Conservation (phyloP, 1,140 invertebrate genomes). For the Tribolium madens region DNA sequence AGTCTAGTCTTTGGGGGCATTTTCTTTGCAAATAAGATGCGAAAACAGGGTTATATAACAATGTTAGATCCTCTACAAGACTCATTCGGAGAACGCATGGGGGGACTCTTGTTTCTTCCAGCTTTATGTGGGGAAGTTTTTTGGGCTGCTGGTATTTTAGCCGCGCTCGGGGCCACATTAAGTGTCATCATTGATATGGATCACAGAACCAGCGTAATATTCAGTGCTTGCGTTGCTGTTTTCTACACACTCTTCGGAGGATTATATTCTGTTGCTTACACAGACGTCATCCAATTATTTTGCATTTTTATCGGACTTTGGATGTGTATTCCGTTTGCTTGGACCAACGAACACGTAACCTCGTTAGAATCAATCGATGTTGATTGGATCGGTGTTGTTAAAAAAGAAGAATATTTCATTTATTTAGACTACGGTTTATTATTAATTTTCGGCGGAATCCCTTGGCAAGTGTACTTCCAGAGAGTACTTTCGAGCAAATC, state of each 20-base stretch:
- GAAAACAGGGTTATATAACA: slow-evolving; percentile 96
- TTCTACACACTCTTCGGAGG: slow-evolving; percentile 98
- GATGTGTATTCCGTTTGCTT: slow-evolving; percentile 97
- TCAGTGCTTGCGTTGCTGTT: slow-evolving; percentile 95
- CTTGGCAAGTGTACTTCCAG: slow-evolving; percentile 99
- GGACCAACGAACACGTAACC: slow-evolving; percentile 85
- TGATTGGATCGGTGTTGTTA: slow-evolving; percentile 90
- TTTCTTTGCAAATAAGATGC: slow-evolving; percentile 98
- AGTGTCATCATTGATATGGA: slow-evolving; percentile 97
- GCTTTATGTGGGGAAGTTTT: slow-evolving; percentile 91
- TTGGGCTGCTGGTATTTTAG: slow-evolving; percentile 64
- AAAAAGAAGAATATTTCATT: slow-evolving; percentile 79
- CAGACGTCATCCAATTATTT: slow-evolving; percentile 98
- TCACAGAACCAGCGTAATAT: slow-evolving; percentile 90
- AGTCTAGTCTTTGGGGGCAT: slow-evolving; percentile 95
- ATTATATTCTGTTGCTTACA: slow-evolving; percentile 97
- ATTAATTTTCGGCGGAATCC: slow-evolving; percentile 96
- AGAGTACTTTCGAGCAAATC: slow-evolving; percentile 96
- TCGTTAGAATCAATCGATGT: slow-evolving; percentile 84
- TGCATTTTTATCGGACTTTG: slow-evolving; percentile 98
- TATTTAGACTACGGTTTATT: slow-evolving; percentile 94
- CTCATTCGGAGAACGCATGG: slow-evolving; percentile 96
- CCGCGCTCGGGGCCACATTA: slow-evolving; percentile 84
- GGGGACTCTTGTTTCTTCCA: slow-evolving; percentile 94
- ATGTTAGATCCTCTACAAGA: slow-evolving; percentile 99